phyloP scores from a whole-genome alignment of 2,797 vertebrate genomes.

The Microhierax caerulescens region DNA sequence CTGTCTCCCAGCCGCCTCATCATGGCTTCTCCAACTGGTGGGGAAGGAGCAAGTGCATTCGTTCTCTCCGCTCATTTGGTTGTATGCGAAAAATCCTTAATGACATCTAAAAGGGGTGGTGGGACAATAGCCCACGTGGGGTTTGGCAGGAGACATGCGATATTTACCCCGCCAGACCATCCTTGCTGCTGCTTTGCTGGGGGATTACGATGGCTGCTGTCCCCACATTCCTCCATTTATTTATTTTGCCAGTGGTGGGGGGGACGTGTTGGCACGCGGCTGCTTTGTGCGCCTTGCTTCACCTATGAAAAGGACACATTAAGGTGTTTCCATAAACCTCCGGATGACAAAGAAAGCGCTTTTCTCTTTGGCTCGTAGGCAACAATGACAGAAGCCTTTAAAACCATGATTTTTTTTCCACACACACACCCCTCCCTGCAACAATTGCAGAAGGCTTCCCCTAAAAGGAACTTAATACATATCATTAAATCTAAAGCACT shows the following conservation, averaged over 20 bases:
- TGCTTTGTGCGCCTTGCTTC: slow-evolving; percentile 52
- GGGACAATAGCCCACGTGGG: slow-evolving; percentile 52
- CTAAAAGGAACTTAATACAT: slow-evolving; percentile 62
- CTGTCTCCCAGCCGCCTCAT: slow-evolving; percentile 21
- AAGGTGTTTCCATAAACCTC: slow-evolving; percentile 63
- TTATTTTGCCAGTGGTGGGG: slow-evolving; percentile 34
- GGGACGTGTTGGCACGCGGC: slow-evolving; percentile 46
- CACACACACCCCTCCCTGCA: not conserved
- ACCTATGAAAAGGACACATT: slow-evolving; percentile 46
- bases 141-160: slow-evolving; percentile 31
- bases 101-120: slow-evolving; percentile 60
- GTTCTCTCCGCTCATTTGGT: slow-evolving; percentile 48
- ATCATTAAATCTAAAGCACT: slow-evolving; percentile 40
- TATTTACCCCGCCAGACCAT: slow-evolving; percentile 48
- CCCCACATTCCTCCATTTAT: slow-evolving; percentile 20
- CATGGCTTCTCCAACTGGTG: slow-evolving; percentile 62
- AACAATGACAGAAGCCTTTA: slow-evolving; percentile 44
- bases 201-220: slow-evolving; percentile 6
- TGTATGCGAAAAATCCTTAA: slow-evolving; percentile 62
- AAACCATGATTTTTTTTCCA: not conserved
- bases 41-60: not conserved
- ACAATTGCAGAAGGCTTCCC: slow-evolving; percentile 14
- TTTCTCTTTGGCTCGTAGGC: slow-evolving; percentile 37
- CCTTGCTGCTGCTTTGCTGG: not conserved
- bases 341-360: slow-evolving; percentile 52